Conservation (phyloP, 2,797 vertebrate species). For the Lutjanus argentimaculatus region DNA sequence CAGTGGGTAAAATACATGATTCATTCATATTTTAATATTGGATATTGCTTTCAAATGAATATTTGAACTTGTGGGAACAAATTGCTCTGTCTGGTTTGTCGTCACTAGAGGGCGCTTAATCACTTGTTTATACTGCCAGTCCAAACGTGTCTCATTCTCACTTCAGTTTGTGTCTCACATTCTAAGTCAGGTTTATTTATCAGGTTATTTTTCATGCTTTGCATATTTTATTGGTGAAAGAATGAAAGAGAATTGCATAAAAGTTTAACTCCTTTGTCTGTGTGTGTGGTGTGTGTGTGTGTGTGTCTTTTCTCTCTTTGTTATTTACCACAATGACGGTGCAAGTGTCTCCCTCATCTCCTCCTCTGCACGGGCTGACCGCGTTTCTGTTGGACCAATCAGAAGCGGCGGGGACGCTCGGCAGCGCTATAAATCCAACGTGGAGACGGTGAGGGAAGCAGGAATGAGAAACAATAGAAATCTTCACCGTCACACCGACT, state of each 20-base stretch:
- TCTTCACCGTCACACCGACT: fast-evolving
- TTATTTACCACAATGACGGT: background rate
- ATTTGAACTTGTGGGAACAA: background rate
- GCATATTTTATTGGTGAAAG: background rate
- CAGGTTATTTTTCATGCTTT: background rate
- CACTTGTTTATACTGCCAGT: background rate
- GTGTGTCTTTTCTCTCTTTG: background rate
- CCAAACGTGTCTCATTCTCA: background rate
- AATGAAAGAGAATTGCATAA: too few species aligned
- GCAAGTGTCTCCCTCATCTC: conserved; percentile 25
- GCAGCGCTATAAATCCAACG: conserved; percentile 61
- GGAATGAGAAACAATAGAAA: conserved; percentile 74
- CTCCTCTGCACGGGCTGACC: conserved; percentile 56
- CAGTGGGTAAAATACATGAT: background rate
- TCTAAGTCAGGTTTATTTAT: background rate
- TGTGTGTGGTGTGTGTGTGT: too few species aligned
- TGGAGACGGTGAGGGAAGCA: background rate
- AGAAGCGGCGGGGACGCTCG: conserved; percentile 18
- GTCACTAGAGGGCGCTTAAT: conserved; percentile 33
- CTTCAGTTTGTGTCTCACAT: background rate
- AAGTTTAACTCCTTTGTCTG: too few species aligned
- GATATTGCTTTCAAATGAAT: background rate
- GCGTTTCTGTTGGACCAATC: conserved; percentile 78
- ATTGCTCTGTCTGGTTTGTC: background rate
- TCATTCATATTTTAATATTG: background rate